phyloP scores from a whole-genome alignment of 1,140 invertebrate genomes.

The Lethrus apterus region DNA sequence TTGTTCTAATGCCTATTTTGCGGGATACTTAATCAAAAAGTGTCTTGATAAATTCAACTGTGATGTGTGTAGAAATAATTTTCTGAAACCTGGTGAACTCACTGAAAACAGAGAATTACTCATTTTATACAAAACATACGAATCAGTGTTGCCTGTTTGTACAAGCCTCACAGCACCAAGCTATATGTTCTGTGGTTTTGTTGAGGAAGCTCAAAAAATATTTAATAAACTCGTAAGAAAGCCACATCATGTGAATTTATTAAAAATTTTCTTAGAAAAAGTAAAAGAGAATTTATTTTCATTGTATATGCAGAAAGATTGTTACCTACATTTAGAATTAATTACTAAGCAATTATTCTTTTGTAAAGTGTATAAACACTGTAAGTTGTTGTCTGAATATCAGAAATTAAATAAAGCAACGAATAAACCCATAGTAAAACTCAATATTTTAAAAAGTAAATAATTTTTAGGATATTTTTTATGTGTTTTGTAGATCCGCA shows the following conservation, averaged over 20 bases:
- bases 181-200: background rate
- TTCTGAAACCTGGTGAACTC: background rate
- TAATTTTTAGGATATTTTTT: background rate
- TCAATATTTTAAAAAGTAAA: too few relatives aligned
- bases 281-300: background rate
- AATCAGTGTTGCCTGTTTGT: background rate
- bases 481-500: too few relatives aligned
- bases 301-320: background rate
- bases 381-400: too few relatives aligned
- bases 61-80: background rate
- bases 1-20: background rate
- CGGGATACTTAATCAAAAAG: background rate
- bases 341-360: slow-evolving; percentile 9
- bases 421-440: too few relatives aligned
- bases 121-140: background rate
- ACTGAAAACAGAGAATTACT: background rate
- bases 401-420: too few relatives aligned
- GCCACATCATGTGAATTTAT: background rate
- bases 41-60: background rate
- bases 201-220: background rate
- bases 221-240: slow-evolving; percentile 3
- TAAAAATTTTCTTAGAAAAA: background rate
- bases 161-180: background rate
- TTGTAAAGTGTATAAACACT: slow-evolving; percentile 1
- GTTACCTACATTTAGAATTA: background rate